Evolutionary conservation across 2,797 vertebrate species (phyloP).

Genomic region (Petrocephalus schoutedeni): DNA sequence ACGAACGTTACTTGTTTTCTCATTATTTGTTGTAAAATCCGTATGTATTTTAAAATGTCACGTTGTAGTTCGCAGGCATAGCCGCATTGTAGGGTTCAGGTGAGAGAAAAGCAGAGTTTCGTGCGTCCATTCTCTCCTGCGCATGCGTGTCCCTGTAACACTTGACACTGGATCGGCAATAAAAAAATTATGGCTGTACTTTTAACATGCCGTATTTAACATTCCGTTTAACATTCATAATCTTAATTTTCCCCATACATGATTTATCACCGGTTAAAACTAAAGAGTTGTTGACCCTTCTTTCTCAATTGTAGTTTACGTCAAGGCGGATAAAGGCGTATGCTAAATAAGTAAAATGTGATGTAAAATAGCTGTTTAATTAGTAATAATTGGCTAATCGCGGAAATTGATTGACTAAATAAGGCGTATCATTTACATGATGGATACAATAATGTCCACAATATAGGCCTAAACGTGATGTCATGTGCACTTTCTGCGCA

Average conservation of each 20-base stretch:
- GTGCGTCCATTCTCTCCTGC: not conserved
- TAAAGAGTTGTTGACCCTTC: not conserved
- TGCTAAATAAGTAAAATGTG: not conserved
- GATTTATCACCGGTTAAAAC: not conserved
- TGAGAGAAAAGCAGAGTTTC: not conserved
- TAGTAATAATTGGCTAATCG: not conserved
- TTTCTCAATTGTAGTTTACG: not conserved
- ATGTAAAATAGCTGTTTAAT: not conserved
- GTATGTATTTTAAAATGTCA: not conserved
- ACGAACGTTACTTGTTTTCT: slow-evolving; percentile 50
- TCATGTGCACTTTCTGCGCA: too few relatives aligned
- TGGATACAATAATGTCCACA: not conserved
- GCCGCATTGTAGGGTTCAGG: not conserved
- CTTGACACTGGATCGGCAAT: not conserved
- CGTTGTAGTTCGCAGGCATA: not conserved
- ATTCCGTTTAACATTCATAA: too few relatives aligned
- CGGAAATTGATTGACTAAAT: not conserved
- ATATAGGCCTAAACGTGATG: not conserved
- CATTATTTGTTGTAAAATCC: slow-evolving; percentile 34
- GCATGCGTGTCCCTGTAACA: not conserved
- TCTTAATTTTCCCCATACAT: not conserved
- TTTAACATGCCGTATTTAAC: not conserved
- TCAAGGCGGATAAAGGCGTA: not conserved
- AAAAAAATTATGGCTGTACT: not conserved
- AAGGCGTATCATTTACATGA: not conserved